phyloP scores from a whole-genome alignment of 2,797 vertebrate species.

The Syngnathus acus region DNA sequence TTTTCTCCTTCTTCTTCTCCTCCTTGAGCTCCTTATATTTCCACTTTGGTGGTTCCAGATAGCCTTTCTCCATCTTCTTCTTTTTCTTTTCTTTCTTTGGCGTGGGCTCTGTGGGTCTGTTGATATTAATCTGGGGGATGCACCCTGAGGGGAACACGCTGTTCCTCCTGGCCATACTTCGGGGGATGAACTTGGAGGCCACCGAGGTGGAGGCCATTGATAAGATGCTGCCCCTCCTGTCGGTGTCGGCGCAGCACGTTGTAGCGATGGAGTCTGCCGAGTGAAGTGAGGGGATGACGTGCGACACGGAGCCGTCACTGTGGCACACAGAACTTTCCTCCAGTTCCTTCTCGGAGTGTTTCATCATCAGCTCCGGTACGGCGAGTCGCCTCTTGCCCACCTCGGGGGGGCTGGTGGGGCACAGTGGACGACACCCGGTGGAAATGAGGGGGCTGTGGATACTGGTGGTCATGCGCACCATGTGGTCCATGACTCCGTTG shows the following conservation, averaged over 20 bases:
- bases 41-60: slow-evolving; percentile 75
- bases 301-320: slow-evolving; percentile 45
- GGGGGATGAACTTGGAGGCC: slow-evolving; percentile 45
- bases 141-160: slow-evolving; percentile 63
- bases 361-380: slow-evolving; percentile 72
- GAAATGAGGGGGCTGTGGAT: slow-evolving; percentile 77
- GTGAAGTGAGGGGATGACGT: slow-evolving; percentile 33
- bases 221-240: slow-evolving; percentile 47
- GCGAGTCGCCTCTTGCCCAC: slow-evolving; percentile 72
- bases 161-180: slow-evolving; percentile 52
- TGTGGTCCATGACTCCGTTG: slow-evolving; percentile 81
- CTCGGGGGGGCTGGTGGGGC: slow-evolving; percentile 74
- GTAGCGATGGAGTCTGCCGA: slow-evolving; percentile 28
- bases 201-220: slow-evolving; percentile 53
- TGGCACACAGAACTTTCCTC: slow-evolving; percentile 49
- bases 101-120: slow-evolving; percentile 34
- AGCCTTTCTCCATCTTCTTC: slow-evolving; percentile 27
- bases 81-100: slow-evolving; percentile 41
- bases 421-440: slow-evolving; percentile 77
- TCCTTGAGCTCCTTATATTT: slow-evolving; percentile 74
- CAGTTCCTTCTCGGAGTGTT: slow-evolving; percentile 42
- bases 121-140: slow-evolving; percentile 74
- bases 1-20: slow-evolving; percentile 56
- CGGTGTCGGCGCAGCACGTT: slow-evolving; percentile 25
- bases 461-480: slow-evolving; percentile 82